Evolutionary conservation across 1,140 invertebrate genomes (phyloP).

Genomic region (Drosophila pseudoananassae): DNA sequence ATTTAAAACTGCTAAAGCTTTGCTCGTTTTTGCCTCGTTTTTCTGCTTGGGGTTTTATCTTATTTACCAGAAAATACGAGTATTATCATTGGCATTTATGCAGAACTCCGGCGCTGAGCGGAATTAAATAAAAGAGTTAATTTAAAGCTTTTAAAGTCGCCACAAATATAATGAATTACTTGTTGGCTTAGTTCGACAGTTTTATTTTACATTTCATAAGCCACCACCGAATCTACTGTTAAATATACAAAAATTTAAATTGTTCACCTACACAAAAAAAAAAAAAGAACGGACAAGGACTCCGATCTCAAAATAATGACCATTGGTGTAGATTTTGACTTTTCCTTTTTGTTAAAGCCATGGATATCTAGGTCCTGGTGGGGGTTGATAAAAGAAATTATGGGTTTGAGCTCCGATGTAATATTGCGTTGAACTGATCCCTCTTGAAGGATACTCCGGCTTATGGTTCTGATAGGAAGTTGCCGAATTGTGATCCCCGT

Average conservation of each 20-base stretch:
- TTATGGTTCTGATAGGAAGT: not conserved
- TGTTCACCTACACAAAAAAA: not conserved
- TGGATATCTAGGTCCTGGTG: constrained; percentile 1
- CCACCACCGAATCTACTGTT: constrained; percentile 1
- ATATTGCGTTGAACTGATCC: not conserved
- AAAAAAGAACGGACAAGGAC: not conserved
- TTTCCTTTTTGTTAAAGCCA: constrained; percentile 15
- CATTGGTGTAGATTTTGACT: too few relatives aligned
- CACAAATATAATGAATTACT: not conserved
- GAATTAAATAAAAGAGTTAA: constrained; percentile 13
- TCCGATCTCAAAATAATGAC: not conserved
- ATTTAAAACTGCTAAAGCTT: constrained; percentile 56
- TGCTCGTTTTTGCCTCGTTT: not conserved
- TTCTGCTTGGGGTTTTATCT: constrained; percentile 21
- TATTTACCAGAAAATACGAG: constrained; percentile 20
- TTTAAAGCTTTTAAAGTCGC: not conserved
- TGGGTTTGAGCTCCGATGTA: not conserved
- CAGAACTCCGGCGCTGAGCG: not conserved
- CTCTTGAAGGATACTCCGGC: not conserved
- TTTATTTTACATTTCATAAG: constrained; percentile 14
- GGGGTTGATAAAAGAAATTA: not conserved
- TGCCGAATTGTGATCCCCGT: not conserved
- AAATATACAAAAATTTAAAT: not conserved
- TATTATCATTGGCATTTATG: constrained; percentile 22
- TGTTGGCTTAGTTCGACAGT: not conserved